Percentiles rank a stretch among this genome's conserved stretches.
Conservation (phyloP, 2,113 vertebrate species). For the Zosterops hypoxanthus region DNA sequence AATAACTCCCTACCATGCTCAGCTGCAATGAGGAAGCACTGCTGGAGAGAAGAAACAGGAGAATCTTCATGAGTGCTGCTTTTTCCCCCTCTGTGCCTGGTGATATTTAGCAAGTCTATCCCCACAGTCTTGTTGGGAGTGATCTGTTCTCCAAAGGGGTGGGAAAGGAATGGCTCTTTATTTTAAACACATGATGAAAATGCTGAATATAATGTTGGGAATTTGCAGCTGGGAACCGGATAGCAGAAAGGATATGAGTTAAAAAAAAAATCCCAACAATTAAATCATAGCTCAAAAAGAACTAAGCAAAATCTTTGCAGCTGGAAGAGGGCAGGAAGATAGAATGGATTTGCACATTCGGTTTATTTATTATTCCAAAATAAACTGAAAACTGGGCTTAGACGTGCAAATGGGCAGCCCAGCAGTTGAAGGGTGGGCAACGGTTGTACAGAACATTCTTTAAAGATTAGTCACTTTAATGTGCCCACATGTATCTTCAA, state of each 20-base stretch:
- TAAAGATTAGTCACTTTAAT: conserved; percentile 38
- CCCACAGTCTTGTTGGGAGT: background rate
- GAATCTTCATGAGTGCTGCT: background rate
- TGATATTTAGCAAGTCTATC: background rate
- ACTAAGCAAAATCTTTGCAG: background rate
- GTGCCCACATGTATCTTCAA: background rate
- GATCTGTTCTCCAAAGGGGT: background rate
- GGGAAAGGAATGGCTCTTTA: background rate
- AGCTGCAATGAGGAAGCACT: background rate
- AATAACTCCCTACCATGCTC: background rate
- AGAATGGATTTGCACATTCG: background rate
- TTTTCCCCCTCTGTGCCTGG: background rate
- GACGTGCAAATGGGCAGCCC: background rate
- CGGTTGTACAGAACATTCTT: background rate
- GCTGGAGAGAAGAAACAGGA: conserved; percentile 5
- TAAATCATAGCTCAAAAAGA: background rate
- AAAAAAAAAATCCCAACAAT: background rate
- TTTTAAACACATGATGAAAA: conserved; percentile 24
- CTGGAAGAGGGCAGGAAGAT: background rate
- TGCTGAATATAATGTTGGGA: background rate
- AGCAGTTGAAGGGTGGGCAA: background rate
- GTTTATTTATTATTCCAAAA: background rate
- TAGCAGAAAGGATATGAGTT: background rate
- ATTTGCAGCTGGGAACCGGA: background rate
- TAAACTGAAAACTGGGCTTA: background rate